Evolutionary conservation across 2,113 vertebrate genomes (phyloP).

Genomic region (Spea bombifrons): DNA sequence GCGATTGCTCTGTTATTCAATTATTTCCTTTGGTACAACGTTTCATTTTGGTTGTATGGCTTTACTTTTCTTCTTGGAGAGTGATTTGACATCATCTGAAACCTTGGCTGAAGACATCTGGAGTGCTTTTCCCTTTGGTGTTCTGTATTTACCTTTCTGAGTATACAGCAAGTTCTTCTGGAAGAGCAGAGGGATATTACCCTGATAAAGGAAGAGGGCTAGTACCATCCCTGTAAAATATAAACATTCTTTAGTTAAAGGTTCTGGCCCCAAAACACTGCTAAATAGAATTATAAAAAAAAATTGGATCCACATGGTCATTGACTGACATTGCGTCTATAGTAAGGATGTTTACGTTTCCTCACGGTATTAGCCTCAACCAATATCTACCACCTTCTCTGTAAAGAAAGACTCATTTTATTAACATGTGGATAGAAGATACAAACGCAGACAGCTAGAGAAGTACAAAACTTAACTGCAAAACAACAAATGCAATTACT

Average conservation of each 20-base stretch:
- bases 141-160: conserved; percentile 74
- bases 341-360: too few species aligned
- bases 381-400: too few species aligned
- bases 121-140: conserved; percentile 61
- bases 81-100: not conserved
- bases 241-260: not conserved
- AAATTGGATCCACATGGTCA: not conserved
- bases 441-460: too few species aligned
- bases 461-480: too few species aligned
- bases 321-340: not conserved
- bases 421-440: too few species aligned
- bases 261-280: too few species aligned
- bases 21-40: not conserved
- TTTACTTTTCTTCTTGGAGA: conserved; percentile 10
- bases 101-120: not conserved
- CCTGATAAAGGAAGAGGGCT: conserved; percentile 76
- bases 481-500: too few species aligned
- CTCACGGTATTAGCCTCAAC: too few species aligned
- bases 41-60: not conserved
- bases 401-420: too few species aligned
- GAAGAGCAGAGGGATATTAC: conserved; percentile 82
- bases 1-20: not conserved
- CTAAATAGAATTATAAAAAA: not conserved
- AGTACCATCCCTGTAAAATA: conserved; percentile 74
- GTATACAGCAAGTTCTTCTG: conserved; percentile 79